Conservation (phyloP, 1,140 invertebrate species). For the Drosophila ananassae region DNA sequence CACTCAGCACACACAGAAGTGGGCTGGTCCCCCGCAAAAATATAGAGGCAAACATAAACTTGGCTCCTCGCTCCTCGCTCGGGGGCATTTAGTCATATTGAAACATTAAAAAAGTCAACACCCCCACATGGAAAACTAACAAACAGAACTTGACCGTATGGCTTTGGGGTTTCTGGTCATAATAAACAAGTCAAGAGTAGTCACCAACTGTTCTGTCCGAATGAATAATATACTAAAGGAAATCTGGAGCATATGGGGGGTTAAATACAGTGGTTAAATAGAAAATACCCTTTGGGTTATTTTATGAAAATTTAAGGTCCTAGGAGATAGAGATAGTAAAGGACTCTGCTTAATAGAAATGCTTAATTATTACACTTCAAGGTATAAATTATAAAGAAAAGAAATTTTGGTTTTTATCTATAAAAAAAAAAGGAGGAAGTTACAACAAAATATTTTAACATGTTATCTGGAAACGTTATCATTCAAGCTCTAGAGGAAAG, state of each 20-base stretch:
- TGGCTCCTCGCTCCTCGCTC: constrained; percentile 47
- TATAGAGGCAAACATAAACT: constrained; percentile 30
- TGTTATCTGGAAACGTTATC: too few species aligned
- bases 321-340: too few species aligned
- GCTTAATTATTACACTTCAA: too few species aligned
- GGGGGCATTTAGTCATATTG: constrained; percentile 79
- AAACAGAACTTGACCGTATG: constrained; percentile 68
- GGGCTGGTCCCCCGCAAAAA: constrained; percentile 42
- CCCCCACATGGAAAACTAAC: constrained; percentile 68
- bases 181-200: constrained; percentile 67
- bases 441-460: too few species aligned
- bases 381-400: too few species aligned
- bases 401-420: too few species aligned
- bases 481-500: too few species aligned
- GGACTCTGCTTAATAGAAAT: too few species aligned
- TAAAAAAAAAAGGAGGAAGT: too few species aligned
- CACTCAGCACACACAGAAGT: constrained; percentile 35
- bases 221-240: constrained; percentile 40
- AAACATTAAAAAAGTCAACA: constrained; percentile 83
- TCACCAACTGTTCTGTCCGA: constrained; percentile 18
- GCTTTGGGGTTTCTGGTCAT: constrained; percentile 52
- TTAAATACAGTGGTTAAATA: not conserved
- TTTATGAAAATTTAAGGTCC: not conserved
- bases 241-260: constrained; percentile 22
- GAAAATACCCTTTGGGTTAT: not conserved